Evolutionary conservation across 2,888 invertebrate genomes (phyloP).

Genomic region (Lithophane leautieri): DNA sequence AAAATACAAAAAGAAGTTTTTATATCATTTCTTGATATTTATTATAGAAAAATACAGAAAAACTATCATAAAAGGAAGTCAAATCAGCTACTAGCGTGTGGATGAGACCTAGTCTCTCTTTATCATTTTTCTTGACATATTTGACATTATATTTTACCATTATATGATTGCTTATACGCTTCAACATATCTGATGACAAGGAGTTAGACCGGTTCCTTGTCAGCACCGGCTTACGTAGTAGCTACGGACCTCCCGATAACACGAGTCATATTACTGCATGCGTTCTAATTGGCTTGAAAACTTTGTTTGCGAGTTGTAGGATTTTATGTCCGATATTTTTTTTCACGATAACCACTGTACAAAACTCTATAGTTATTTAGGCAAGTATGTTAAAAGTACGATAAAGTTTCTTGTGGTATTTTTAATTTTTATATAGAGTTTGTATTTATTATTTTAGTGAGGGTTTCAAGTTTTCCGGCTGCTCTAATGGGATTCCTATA

Average conservation of each 20-base stretch:
- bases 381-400: neutral
- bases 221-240: conserved; percentile 86
- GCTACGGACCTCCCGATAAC: conserved; percentile 85
- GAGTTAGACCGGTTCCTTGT: conserved; percentile 86
- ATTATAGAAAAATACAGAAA: neutral
- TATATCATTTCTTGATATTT: fast-evolving
- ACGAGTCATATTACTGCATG: neutral
- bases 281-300: conserved; percentile 71
- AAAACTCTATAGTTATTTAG: neutral
- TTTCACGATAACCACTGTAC: conserved; percentile 17
- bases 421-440: conserved; percentile 12
- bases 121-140: conserved; percentile 87
- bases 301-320: conserved; percentile 81
- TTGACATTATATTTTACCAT: conserved; percentile 85
- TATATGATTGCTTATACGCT: conserved; percentile 85
- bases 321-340: conserved; percentile 61
- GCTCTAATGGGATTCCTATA: conserved; percentile 49
- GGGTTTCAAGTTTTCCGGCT: conserved; percentile 25
- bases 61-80: conserved; percentile 82
- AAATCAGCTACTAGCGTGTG: conserved; percentile 87
- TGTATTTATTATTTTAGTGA: conserved; percentile 7
- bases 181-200: conserved; percentile 86
- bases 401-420: neutral
- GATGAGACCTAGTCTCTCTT: conserved; percentile 87
- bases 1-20: conserved; percentile 45